Evolutionary conservation across 2,888 invertebrate genomes (phyloP).

Genomic region (Gnatocerus cornutus): DNA sequence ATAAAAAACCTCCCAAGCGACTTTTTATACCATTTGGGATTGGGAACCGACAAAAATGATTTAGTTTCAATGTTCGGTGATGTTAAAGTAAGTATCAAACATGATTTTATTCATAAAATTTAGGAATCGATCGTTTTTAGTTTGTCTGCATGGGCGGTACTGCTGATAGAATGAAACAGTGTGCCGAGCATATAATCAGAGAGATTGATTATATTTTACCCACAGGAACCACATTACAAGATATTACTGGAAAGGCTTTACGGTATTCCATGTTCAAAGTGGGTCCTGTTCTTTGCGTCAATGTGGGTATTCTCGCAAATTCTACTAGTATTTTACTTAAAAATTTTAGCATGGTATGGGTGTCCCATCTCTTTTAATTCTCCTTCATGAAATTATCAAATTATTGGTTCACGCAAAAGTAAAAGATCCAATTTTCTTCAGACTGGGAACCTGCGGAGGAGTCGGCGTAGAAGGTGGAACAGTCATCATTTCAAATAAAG

Average conservation of each 20-base stretch:
- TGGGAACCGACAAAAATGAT: slow-evolving; percentile 6
- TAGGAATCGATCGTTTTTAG: no score
- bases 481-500: slow-evolving; percentile 93
- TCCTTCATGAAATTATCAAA: slow-evolving; percentile 97
- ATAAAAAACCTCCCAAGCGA: slow-evolving; percentile 3
- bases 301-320: slow-evolving; percentile 80
- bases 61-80: slow-evolving; percentile 16
- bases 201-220: slow-evolving; percentile 93
- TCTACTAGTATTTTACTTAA: slow-evolving; percentile 15
- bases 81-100: slow-evolving; percentile 14
- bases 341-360: slow-evolving; percentile 98
- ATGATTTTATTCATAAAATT: no score
- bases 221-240: slow-evolving; percentile 88
- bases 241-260: slow-evolving; percentile 93
- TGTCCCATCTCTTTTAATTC: slow-evolving; percentile 94
- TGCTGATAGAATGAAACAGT: slow-evolving; percentile 93
- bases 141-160: slow-evolving; percentile 98
- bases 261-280: slow-evolving; percentile 98
- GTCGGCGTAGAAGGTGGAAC: slow-evolving; percentile 94
- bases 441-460: slow-evolving; percentile 95
- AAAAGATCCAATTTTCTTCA: slow-evolving; percentile 91
- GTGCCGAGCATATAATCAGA: slow-evolving; percentile 91
- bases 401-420: slow-evolving; percentile 94
- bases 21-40: slow-evolving; percentile 21
- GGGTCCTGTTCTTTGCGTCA: slow-evolving; percentile 88